A percentile compares a stretch with the other conserved stretches of the same genome.
Conservation (phyloP, 2,888 invertebrate genomes). For the Odontothrips loti region DNA sequence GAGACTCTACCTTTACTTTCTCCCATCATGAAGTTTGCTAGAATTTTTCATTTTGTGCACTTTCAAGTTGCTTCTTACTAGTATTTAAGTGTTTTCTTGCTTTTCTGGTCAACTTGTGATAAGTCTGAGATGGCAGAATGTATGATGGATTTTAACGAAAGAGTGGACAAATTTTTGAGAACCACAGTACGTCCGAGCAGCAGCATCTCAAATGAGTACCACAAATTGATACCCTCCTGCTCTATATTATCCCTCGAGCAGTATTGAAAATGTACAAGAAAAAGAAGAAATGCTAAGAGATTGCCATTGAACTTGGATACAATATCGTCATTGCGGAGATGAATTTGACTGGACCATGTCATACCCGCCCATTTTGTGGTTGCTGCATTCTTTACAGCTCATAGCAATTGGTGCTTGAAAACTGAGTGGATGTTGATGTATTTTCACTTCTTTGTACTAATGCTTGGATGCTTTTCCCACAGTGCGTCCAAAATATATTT, state of each 20-base stretch:
- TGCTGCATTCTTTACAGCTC: neutral
- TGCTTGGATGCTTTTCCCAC: slow-evolving; percentile 26
- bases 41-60: neutral
- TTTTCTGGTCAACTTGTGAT: too few relatives aligned
- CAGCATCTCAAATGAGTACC: too few relatives aligned
- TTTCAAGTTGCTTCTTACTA: too few relatives aligned
- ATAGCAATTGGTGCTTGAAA: neutral
- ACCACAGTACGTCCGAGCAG: too few relatives aligned
- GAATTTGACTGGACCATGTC: neutral
- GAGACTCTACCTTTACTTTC: neutral
- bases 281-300: neutral
- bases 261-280: neutral
- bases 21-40: neutral
- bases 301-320: neutral
- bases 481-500: slow-evolving; percentile 23
- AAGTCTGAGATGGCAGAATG: too few relatives aligned
- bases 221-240: neutral
- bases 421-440: slow-evolving; percentile 13
- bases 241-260: neutral
- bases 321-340: too few relatives aligned
- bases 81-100: neutral
- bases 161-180: neutral
- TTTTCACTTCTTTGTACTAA: slow-evolving; percentile 15
- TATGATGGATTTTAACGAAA: neutral
- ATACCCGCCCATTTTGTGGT: neutral